phyloP scores from a whole-genome alignment of 2,113 vertebrate species.

The Rhinogobius similis region DNA sequence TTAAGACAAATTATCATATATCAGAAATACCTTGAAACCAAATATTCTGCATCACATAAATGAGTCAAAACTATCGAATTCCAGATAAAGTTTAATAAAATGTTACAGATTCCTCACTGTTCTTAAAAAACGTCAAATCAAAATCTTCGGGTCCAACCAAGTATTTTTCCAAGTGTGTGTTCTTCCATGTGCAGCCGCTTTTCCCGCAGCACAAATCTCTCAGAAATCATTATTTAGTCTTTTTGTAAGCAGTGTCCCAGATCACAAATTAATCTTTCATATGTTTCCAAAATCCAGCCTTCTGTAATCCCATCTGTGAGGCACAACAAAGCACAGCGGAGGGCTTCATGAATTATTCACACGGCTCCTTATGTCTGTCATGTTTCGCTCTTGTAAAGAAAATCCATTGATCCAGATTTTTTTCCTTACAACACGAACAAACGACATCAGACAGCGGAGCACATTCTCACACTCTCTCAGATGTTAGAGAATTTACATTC shows the following conservation, averaged over 20 bases:
- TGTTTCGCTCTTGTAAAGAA: slow-evolving; percentile 78
- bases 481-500: slow-evolving; percentile 52
- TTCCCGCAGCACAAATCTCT: slow-evolving; percentile 65
- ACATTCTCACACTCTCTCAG: slow-evolving; percentile 63
- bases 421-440: slow-evolving; percentile 72
- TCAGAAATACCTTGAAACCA: too few relatives aligned
- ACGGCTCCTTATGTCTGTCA: slow-evolving; percentile 79
- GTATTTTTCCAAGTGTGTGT: slow-evolving; percentile 21
- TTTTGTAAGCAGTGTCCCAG: slow-evolving; percentile 81
- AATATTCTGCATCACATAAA: too few relatives aligned
- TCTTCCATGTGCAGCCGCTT: slow-evolving; percentile 53
- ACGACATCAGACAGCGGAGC: slow-evolving; percentile 69
- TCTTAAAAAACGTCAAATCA: too few relatives aligned
- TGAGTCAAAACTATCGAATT: too few relatives aligned
- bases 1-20: too few relatives aligned
- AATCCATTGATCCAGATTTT: slow-evolving; percentile 80
- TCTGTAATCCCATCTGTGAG: slow-evolving; percentile 83
- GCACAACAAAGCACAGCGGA: slow-evolving; percentile 81
- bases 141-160: too few relatives aligned
- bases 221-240: slow-evolving; percentile 82
- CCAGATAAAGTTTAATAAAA: too few relatives aligned
- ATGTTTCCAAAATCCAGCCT: slow-evolving; percentile 83
- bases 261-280: slow-evolving; percentile 85
- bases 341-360: slow-evolving; percentile 80
- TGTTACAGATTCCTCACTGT: too few relatives aligned